Conservation (phyloP, 2,113 vertebrate genomes). For the Balaeniceps rex region DNA sequence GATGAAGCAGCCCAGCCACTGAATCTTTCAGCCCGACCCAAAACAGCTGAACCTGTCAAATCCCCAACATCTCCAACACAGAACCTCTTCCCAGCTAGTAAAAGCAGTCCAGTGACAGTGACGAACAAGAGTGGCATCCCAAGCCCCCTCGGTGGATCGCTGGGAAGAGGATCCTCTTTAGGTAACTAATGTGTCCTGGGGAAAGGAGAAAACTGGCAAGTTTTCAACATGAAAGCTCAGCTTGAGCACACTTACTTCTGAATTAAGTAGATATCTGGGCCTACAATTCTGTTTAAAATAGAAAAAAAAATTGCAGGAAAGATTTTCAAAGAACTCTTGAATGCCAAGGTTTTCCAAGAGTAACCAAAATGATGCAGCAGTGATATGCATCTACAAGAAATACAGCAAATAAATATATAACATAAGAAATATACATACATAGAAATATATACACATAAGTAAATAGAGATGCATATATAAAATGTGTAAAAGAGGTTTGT, state of each 20-base stretch:
- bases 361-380: not conserved
- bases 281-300: not conserved
- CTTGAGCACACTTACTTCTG: not conserved
- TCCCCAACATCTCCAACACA: conserved; percentile 94
- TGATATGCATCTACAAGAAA: not conserved
- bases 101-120: conserved; percentile 89
- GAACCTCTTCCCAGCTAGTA: conserved; percentile 89
- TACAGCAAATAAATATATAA: not conserved
- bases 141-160: conserved; percentile 82
- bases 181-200: conserved; percentile 76
- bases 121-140: conserved; percentile 88
- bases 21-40: conserved; percentile 96
- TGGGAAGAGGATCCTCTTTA: conserved; percentile 92
- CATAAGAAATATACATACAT: not conserved
- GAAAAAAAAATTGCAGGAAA: not conserved
- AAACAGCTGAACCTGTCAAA: conserved; percentile 91
- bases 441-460: not conserved
- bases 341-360: not conserved
- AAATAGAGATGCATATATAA: not conserved
- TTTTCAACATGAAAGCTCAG: not conserved
- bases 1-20: conserved; percentile 97
- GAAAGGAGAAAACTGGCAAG: not conserved
- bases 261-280: not conserved
- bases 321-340: not conserved
- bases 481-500: not conserved